phyloP scores from a whole-genome alignment of 2,888 invertebrate species.

The Punctoribates punctum region DNA sequence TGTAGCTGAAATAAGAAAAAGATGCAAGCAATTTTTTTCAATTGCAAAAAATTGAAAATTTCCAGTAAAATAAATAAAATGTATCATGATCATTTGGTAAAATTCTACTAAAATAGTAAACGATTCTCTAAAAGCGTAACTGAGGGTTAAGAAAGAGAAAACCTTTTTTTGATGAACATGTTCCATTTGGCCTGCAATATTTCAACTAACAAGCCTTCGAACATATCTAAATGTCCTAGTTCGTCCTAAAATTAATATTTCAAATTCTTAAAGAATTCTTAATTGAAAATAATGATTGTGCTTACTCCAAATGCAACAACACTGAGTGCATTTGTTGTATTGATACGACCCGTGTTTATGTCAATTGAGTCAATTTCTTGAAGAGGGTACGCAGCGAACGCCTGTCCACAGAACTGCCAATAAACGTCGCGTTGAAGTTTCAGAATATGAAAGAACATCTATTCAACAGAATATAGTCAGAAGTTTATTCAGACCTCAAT shows the following conservation, averaged over 20 bases:
- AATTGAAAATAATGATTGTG: too few species aligned
- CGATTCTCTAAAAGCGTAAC: too few species aligned
- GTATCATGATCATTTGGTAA: too few species aligned
- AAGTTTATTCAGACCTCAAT: too few species aligned
- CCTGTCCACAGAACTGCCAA: conserved; percentile 90
- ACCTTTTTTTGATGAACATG: conserved; percentile 66
- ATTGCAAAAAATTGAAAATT: too few species aligned
- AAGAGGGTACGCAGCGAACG: conserved; percentile 94
- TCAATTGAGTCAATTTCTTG: conserved; percentile 94
- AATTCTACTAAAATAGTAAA: too few species aligned
- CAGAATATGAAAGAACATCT: conserved; percentile 92
- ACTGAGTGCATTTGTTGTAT: conserved; percentile 89
- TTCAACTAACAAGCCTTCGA: conserved; percentile 91
- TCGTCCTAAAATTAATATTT: conserved; percentile 67
- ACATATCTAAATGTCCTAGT: conserved; percentile 86
- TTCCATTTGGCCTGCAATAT: conserved; percentile 96
- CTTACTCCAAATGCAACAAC: conserved; percentile 93
- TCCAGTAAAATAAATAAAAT: too few species aligned
- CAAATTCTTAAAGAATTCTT: not conserved
- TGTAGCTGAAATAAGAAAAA: too few species aligned
- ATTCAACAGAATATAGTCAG: not conserved
- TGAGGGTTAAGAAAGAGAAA: not conserved
- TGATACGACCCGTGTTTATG: conserved; percentile 82
- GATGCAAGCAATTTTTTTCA: too few species aligned
- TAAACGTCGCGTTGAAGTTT: conserved; percentile 94